phyloP scores from a whole-genome alignment of 2,888 invertebrate species.

The Myathropa florea region DNA sequence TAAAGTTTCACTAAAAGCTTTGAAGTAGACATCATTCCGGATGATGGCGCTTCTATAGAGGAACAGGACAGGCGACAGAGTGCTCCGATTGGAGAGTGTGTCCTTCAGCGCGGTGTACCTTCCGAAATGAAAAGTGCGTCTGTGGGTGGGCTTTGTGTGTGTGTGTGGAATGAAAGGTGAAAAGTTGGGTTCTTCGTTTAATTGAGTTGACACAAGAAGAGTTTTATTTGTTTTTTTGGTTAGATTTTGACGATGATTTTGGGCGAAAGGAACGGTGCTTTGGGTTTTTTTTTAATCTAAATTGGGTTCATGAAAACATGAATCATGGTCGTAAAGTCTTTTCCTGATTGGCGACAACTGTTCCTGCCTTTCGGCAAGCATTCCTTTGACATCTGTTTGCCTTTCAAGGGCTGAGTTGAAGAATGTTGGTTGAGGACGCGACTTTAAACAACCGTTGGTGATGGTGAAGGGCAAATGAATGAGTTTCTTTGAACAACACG shows the following conservation, averaged over 20 bases:
- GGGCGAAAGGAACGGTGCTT: neutral
- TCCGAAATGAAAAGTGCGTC: neutral
- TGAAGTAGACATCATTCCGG: constrained; percentile 37
- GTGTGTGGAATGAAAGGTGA: constrained; percentile 25
- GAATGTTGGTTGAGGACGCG: too few species aligned
- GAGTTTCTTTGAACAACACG: too few species aligned
- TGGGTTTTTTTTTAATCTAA: neutral
- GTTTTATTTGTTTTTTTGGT: constrained; percentile 5
- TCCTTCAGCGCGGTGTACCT: constrained; percentile 4
- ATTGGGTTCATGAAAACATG: too few species aligned
- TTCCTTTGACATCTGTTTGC: too few species aligned
- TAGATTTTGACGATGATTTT: neutral
- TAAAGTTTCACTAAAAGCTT: constrained; percentile 39
- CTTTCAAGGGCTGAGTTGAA: too few species aligned
- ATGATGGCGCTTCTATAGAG: constrained; percentile 39
- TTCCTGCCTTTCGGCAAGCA: too few species aligned
- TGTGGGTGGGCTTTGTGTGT: too few species aligned
- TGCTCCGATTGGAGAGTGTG: constrained; percentile 19
- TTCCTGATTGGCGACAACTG: too few species aligned
- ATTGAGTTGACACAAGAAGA: constrained; percentile 14
- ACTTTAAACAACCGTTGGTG: too few species aligned
- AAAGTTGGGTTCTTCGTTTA: constrained; percentile 13
- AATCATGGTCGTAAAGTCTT: too few species aligned
- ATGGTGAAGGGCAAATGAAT: too few species aligned
- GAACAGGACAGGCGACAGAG: neutral